Base-by-base conservation (phyloP, 1,140 invertebrate species). In the Drosophila novamexicana region DNA sequence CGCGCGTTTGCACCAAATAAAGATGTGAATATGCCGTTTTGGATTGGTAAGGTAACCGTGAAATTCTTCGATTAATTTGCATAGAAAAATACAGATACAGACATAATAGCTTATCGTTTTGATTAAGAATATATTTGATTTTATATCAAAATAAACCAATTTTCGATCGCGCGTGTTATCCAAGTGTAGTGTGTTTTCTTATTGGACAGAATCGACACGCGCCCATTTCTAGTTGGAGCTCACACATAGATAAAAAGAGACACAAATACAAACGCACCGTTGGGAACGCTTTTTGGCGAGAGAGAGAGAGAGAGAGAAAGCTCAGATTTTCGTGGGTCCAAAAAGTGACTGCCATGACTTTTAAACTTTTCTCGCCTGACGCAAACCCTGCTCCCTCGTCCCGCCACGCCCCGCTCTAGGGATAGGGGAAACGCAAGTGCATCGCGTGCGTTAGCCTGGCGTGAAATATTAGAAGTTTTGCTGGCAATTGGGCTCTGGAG, bases 311-410 rank as follows among this genome's bases (percentile, higher is more conserved):
- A 70, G 66, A 56, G 42, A 37, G 72, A 5, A 4, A 29, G 22
- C 22, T 29, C 22, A 29, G 67, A 68, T 79, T 72, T 83, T 76
- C 72, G 80, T 67, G 74, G 68, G 59, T 12, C n/a, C 12, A 49
- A 49, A 36, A 36, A 65, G 78, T 70, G 57, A 49, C 58, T 58
- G 77, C 79, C 66, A 71, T 76, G 76, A 79, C 76, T 84, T 83
- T 76, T 76, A 68, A 83, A 84, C 77, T 79, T 82, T 76, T 14
- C 40, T 62, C 40, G 16, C 50, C 37, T 68, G 65, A 34, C 54
- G 34, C 36, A 34, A 14, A 36, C 47, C 2, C 18, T 18, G 18
- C 18, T 1, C 18, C 18, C 6, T 2, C 47, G 12, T 2, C 12
- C 6, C 10, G 9, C 0, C 47, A 1, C 47, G 10, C 6, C 22